phyloP scores from a whole-genome alignment of 2,888 invertebrate species.

The Latrodectus elegans region DNA sequence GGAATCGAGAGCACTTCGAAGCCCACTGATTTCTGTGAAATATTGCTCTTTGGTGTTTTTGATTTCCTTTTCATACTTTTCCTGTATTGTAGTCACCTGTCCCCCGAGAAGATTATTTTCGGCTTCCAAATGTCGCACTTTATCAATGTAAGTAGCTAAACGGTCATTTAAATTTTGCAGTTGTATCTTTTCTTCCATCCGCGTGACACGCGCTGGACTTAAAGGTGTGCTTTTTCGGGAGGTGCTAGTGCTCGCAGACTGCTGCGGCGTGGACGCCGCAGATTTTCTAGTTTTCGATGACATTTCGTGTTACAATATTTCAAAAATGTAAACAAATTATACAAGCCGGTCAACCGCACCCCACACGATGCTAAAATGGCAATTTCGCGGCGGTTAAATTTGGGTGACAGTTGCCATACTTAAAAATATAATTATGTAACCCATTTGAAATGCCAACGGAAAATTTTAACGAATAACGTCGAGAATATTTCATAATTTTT shows the following conservation, averaged over 20 bases:
- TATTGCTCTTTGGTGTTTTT: conserved; percentile 92
- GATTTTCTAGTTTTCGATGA: conserved; percentile 61
- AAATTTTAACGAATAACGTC: too few species aligned
- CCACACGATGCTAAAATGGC: conserved; percentile 69
- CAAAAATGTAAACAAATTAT: conserved; percentile 9
- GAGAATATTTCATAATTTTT: too few species aligned
- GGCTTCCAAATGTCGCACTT: conserved; percentile 90
- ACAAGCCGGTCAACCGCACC: conserved; percentile 51
- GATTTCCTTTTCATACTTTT: conserved; percentile 90
- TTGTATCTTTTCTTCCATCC: conserved; percentile 95
- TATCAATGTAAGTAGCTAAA: conserved; percentile 95
- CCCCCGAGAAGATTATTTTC: conserved; percentile 91
- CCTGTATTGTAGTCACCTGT: conserved; percentile 84
- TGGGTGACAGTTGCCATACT: conserved; percentile 30
- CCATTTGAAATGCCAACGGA: too few species aligned
- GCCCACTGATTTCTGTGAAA: conserved; percentile 92
- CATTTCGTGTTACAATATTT: conserved; percentile 25
- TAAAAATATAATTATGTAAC: too few species aligned
- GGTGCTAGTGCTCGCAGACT: conserved; percentile 16
- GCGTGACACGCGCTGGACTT: conserved; percentile 90
- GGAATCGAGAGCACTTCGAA: conserved; percentile 91
- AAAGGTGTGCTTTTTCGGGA: conserved; percentile 80
- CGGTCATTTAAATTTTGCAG: conserved; percentile 96
- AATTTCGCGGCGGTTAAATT: conserved; percentile 59
- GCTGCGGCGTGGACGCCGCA: conserved; percentile 31